Conservation (phyloP, 2,113 vertebrate genomes). For the Gallinago paraguaiae region DNA sequence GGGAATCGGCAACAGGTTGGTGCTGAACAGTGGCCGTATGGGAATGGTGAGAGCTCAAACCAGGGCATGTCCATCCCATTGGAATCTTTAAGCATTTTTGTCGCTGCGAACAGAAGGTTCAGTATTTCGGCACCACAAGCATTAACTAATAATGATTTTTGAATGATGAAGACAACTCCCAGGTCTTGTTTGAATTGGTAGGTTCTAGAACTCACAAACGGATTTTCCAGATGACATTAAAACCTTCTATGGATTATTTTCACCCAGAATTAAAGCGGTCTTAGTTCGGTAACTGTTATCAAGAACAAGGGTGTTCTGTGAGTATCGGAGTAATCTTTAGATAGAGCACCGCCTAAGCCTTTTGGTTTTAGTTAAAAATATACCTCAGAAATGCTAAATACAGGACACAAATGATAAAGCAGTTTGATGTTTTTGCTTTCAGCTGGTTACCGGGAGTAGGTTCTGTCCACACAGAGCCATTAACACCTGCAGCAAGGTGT, state of each 20-base stretch:
- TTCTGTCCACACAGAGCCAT: neutral
- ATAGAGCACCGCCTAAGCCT: no score
- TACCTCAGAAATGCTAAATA: accelerated
- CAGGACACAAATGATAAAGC: accelerated
- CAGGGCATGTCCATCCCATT: neutral
- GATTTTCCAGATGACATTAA: neutral
- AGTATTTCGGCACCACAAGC: neutral
- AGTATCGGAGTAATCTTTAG: accelerated
- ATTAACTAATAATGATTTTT: neutral
- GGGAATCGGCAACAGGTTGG: neutral
- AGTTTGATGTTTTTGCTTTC: accelerated
- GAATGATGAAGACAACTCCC: neutral
- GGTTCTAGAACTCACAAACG: accelerated
- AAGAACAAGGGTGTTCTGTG: accelerated
- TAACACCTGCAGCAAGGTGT: no score
- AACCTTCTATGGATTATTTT: neutral
- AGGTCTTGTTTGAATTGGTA: neutral
- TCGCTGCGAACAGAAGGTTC: neutral
- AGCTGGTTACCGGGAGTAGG: accelerated
- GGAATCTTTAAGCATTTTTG: neutral
- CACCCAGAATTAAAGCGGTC: neutral
- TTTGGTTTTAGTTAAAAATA: neutral
- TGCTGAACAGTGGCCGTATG: neutral
- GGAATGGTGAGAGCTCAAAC: neutral
- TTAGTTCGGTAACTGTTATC: accelerated